phyloP scores from a whole-genome alignment of 1,140 invertebrate species.

The Triops longicaudatus region DNA sequence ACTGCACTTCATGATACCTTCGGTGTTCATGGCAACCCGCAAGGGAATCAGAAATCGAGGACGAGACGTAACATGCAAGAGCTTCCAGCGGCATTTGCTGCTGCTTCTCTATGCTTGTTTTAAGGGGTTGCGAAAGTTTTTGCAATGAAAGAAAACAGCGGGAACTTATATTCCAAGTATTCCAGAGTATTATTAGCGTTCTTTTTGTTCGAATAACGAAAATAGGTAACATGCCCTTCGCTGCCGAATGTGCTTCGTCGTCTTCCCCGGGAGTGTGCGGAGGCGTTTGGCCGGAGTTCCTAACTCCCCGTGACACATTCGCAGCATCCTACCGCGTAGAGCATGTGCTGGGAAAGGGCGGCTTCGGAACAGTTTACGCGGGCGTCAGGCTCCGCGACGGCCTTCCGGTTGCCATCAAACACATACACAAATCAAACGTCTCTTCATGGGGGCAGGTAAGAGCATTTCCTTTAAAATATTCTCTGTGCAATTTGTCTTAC shows the following conservation, averaged over 20 bases:
- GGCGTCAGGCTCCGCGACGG: slow-evolving; percentile 43
- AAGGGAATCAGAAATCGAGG: neutral
- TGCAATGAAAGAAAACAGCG: too few species aligned
- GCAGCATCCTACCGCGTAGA: slow-evolving; percentile 43
- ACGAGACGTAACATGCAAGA: neutral
- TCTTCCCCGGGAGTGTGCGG: neutral
- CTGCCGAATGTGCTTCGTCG: neutral
- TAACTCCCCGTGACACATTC: slow-evolving; percentile 28
- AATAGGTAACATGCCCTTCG: neutral
- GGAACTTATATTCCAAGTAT: too few species aligned
- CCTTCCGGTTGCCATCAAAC: slow-evolving; percentile 49
- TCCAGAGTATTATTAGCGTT: neutral
- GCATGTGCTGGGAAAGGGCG: slow-evolving; percentile 44
- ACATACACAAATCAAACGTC: slow-evolving; percentile 47
- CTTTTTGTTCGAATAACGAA: neutral
- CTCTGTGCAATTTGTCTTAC: too few species aligned
- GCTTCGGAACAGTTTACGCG: slow-evolving; percentile 50
- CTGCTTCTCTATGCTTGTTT: too few species aligned
- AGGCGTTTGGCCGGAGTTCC: neutral
- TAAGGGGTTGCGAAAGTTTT: too few species aligned
- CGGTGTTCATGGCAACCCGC: neutral
- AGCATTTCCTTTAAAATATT: neutral
- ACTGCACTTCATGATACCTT: neutral
- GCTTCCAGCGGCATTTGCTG: too few species aligned
- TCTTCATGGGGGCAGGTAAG: slow-evolving; percentile 34